A percentile compares a stretch with the other conserved stretches of the same genome.
Evolutionary conservation across 2,113 vertebrate species (phyloP).

Genomic region (Ictalurus punctatus): DNA sequence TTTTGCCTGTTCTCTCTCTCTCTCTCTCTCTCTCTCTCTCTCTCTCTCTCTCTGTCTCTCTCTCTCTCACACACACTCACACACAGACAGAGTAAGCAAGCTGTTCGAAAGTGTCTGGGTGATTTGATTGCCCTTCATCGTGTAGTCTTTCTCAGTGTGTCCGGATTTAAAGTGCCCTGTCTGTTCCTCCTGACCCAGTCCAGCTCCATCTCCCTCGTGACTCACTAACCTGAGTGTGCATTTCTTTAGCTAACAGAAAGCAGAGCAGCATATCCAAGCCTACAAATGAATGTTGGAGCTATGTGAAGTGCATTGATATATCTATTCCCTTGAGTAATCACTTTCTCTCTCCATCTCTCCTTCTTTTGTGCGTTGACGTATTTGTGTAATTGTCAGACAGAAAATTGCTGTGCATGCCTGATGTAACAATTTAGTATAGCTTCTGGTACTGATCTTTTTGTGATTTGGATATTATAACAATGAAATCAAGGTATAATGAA

Average conservation of each 20-base stretch:
- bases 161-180: slow-evolving; percentile 21
- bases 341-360: not conserved
- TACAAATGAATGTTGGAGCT: not conserved
- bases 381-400: slow-evolving; percentile 9
- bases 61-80: not conserved
- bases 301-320: not conserved
- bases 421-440: not conserved
- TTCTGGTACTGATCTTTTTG: not conserved
- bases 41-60: no score
- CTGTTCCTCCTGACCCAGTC: not conserved
- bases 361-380: not conserved
- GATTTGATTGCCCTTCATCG: slow-evolving; percentile 38
- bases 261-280: not conserved
- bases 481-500: not conserved
- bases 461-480: not conserved
- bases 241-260: not conserved
- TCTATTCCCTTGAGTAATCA: not conserved
- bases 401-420: not conserved
- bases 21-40: no score
- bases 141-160: not conserved
- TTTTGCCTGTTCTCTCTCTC: not conserved
- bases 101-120: not conserved
- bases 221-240: slow-evolving; percentile 5
- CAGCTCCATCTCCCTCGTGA: slow-evolving; percentile 7
- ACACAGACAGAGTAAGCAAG: not conserved